Evolutionary conservation across 2,888 invertebrate genomes (phyloP).

Genomic region (Eristalis tenax): DNA sequence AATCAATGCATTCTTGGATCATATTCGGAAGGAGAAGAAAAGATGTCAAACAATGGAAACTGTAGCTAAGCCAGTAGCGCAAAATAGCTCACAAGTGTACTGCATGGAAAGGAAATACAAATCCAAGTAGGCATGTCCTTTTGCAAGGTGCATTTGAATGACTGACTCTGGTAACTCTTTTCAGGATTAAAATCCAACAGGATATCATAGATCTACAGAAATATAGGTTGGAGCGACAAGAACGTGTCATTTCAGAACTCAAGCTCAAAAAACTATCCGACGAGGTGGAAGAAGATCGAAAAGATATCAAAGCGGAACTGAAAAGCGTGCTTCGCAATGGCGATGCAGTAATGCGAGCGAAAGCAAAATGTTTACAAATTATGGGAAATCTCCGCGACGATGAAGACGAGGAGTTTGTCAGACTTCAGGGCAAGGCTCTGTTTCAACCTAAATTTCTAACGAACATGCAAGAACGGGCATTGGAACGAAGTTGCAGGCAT

Average conservation of each 20-base stretch:
- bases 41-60: constrained; percentile 1
- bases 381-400: constrained; percentile 79
- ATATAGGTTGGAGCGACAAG: constrained; percentile 87
- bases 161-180: constrained; percentile 61
- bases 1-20: constrained; percentile 79
- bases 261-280: constrained; percentile 87
- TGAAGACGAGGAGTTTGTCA: constrained; percentile 77
- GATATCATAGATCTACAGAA: constrained; percentile 88
- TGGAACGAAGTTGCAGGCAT: constrained; percentile 83
- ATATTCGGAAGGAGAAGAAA: constrained; percentile 78
- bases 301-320: constrained; percentile 83
- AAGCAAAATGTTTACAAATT: constrained; percentile 81
- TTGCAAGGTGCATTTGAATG: not conserved
- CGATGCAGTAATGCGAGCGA: constrained; percentile 83
- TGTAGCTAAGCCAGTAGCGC: constrained; percentile 72
- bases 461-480: constrained; percentile 88
- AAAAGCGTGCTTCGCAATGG: constrained; percentile 83
- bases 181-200: constrained; percentile 86
- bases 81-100: constrained; percentile 75
- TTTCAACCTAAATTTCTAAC: constrained; percentile 86
- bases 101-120: constrained; percentile 72
- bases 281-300: constrained; percentile 84
- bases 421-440: constrained; percentile 78
- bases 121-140: constrained; percentile 77
- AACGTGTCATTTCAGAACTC: constrained; percentile 87